Base-by-base conservation (phyloP, 1,140 invertebrate species). In the Drosophila nebulosa region DNA sequence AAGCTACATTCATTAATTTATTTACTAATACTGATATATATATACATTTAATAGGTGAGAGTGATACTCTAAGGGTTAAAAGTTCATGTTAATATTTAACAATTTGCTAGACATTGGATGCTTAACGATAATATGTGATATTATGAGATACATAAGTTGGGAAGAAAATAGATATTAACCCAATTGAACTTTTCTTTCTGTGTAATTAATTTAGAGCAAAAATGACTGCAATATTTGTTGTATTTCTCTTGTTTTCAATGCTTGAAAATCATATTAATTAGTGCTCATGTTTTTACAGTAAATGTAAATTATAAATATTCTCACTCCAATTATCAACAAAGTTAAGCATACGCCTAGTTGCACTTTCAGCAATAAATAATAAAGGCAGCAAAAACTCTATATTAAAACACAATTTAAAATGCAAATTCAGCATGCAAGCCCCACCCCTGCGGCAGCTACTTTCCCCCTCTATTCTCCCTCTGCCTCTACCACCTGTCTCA, bases 311-410 rank as follows among this genome's bases (percentile, higher is more conserved):
- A 81, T 85, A 73, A 85, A 88, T 81, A 86, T 85, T 85, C 81
- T 85, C 81, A 85, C 81, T 85, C 81, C 83, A 85, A 85, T 85
- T 85, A 85, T 85, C 83, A 85, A 85, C 83, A 81, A 80, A 85
- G 81, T 85, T 85, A 85, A 88, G 78, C 81, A 85, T 88, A 88
- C 83, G 78, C 74, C 81, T 81, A 81, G 81, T 85, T 81, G 81
- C 83, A 85, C 78, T 86, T 69, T 68, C 69, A 70, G 81, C 78
- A 86, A 86, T 78, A 86, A 88, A 85, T 86, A 88, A 88, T 69
- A 74, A 70, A 68, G 51, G 51, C 18, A 75, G 55, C 58, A 46
- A 74, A 71, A 74, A 68, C 21, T 36, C 56, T 53, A 69, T 75
- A 78, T 85, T 85, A 78, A 86, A 85, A 80, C 81, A 60, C 78